These are phyloP conservation scores for Drosophila navojoa DNA, from an alignment of 1,140 invertebrate species.

Conservation along the genomic window DNA sequence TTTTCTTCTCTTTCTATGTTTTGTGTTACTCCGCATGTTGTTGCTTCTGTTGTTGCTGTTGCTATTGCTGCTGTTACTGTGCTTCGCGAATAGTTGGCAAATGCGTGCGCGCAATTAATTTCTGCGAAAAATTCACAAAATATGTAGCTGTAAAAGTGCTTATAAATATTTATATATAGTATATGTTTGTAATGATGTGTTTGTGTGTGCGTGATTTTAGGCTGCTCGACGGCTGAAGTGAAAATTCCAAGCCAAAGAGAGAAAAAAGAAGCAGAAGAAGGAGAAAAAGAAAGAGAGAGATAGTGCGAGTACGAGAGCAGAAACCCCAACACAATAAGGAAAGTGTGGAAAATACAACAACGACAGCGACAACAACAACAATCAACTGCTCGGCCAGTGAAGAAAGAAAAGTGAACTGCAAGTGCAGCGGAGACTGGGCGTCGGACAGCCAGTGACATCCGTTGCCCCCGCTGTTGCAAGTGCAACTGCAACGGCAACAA, in stretches of 20 bases:
- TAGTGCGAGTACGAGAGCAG: neutral
- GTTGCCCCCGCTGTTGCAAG: constrained; percentile 20
- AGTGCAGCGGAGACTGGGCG: constrained; percentile 71
- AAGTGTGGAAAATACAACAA: constrained; percentile 57
- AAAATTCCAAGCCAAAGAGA: constrained; percentile 58
- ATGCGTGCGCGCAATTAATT: constrained; percentile 79
- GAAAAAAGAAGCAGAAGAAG: constrained; percentile 40
- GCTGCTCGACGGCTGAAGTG: constrained; percentile 65
- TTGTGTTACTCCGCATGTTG: constrained; percentile 29
- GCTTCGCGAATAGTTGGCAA: constrained; percentile 40
- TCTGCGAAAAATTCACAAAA: constrained; percentile 46
- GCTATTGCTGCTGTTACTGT: constrained; percentile 6
- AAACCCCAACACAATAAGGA: constrained; percentile 40
- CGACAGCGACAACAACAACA: constrained; percentile 19
- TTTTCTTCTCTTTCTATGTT: constrained; percentile 42
- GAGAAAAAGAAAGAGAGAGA: constrained; percentile 34
- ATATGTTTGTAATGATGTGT: constrained; percentile 49
- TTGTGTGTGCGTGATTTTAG: constrained; percentile 56
- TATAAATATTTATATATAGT: constrained; percentile 44
- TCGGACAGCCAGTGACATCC: constrained; percentile 72
- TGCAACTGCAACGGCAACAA: constrained; percentile 31
- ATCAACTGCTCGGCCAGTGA: constrained; percentile 43
- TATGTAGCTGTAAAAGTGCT: constrained; percentile 59
- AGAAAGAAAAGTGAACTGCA: constrained; percentile 72
- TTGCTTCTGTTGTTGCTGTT: constrained; percentile 16